Base-by-base conservation (phyloP, 92 coral and sea anemone species). In the Phenganax subtilis region DNA sequence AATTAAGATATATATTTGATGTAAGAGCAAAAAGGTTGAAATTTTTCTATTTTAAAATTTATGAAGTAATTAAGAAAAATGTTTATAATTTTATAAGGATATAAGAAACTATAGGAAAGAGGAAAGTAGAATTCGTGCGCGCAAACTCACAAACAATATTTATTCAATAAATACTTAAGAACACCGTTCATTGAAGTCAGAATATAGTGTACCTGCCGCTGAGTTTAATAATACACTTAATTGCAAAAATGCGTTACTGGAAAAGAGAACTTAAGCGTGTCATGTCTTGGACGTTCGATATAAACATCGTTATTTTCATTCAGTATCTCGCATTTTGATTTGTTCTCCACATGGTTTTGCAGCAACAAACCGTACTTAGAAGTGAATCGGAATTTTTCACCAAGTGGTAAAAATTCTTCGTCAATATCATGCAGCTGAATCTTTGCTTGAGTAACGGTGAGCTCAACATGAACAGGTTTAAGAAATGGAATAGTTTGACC, bases 381-480 rank as follows among this genome's bases (percentile, higher is more conserved):
- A 10, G 72, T 67, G n/a, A 67, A 67, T 6, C 11, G 28, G 37
- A 1, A 29, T 53, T 9, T 27, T 17, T 31, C 37, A 29, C 14
- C 52, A 67, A 67, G 51, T 28, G 51, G 72, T 67, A 67, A 31
- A 67, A 67, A 67, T 27, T 27, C 27, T 67, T 67, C 72, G 6
- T 7, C 52, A 16, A 67, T 67, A 67, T 28, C 14, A 28, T 0
- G 25, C 25, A 20, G 25, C 25, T 20, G 25, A 20, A 20, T 20
- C 25, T 20, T 20, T 20, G 25, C 25, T 67, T 15, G 72, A 25
- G 52, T 31, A 3, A 20, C 25, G 25, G 72, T 67, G 72, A 67
- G 72, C 52, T 67, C 72, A 8, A 67, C 72, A 67, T 67, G 51
- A 67, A 67, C 72, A 29, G 72, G 3, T 28, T 67, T 67, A 17